A percentile compares a stretch with the other conserved stretches of the same genome.
Evolutionary conservation across 2,113 vertebrate genomes (phyloP).

Genomic region (Zootoca vivipara): DNA sequence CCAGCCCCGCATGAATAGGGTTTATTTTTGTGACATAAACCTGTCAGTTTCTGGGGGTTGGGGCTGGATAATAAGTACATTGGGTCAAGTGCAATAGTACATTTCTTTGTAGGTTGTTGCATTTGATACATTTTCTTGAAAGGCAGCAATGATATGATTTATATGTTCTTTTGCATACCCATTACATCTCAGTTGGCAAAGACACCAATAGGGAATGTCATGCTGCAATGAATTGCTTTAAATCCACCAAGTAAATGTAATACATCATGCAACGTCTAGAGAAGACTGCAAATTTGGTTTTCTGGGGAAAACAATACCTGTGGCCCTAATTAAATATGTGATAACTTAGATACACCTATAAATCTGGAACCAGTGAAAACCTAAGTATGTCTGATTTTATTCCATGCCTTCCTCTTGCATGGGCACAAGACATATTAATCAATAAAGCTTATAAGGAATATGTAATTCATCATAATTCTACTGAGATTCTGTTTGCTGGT

Average conservation of each 20-base stretch:
- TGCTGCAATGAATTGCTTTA: conserved; percentile 5
- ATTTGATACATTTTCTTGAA: neutral
- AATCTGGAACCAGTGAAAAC: neutral
- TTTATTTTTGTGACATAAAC: no score
- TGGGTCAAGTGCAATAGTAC: neutral
- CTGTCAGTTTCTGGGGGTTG: no score
- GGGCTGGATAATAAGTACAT: neutral
- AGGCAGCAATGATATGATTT: neutral
- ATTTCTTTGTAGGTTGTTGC: no score
- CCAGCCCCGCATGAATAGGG: no score
- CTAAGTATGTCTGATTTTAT: neutral
- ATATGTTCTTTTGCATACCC: conserved; percentile 7
- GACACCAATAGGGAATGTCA: neutral
- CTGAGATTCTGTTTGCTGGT: conserved; percentile 11
- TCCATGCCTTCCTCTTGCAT: conserved; percentile 4
- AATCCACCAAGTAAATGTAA: neutral
- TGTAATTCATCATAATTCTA: conserved; percentile 32
- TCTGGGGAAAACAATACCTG: neutral
- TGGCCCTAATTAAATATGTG: conserved; percentile 2
- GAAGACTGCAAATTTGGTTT: neutral
- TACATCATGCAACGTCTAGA: neutral
- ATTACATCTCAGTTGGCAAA: conserved; percentile 20
- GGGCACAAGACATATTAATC: conserved; percentile 8
- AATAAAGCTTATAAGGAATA: conserved; percentile 35
- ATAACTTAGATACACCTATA: conserved; percentile 10